phyloP scores from a whole-genome alignment of 2,888 invertebrate species.

The Spodoptera picta region DNA sequence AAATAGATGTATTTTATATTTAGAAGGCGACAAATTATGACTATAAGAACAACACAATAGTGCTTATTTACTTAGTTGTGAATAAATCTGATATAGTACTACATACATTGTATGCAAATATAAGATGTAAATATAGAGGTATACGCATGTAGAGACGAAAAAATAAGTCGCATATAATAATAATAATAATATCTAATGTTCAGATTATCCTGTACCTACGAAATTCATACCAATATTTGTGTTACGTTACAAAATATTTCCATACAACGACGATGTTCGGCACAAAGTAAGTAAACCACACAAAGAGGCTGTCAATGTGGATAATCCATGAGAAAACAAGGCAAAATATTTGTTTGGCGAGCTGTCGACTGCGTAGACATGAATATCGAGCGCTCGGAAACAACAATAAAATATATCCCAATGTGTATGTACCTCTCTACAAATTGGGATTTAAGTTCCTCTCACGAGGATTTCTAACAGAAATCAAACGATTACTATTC shows the following conservation, averaged over 20 bases:
- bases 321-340: constrained; percentile 64
- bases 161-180: no score
- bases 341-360: constrained; percentile 61
- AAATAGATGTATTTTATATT: background rate
- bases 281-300: constrained; percentile 57
- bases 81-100: no score
- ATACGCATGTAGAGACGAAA: no score
- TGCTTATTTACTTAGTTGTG: no score
- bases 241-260: constrained; percentile 43
- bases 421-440: constrained; percentile 21
- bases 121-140: no score
- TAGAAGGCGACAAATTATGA: no score
- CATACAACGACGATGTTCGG: constrained; percentile 30
- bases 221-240: constrained; percentile 43
- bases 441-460: constrained; percentile 26
- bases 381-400: constrained; percentile 27
- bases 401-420: constrained; percentile 33
- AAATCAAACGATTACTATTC: constrained; percentile 22
- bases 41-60: no score
- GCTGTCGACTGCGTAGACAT: constrained; percentile 52
- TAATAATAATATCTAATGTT: constrained; percentile 14
- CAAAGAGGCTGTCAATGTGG: constrained; percentile 64
- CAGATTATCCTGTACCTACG: constrained; percentile 26
- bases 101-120: no score
- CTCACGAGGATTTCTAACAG: constrained; percentile 13